Evolutionary conservation across 2,888 invertebrate genomes (phyloP).

Genomic region (Pollenia griseotomentosa): DNA sequence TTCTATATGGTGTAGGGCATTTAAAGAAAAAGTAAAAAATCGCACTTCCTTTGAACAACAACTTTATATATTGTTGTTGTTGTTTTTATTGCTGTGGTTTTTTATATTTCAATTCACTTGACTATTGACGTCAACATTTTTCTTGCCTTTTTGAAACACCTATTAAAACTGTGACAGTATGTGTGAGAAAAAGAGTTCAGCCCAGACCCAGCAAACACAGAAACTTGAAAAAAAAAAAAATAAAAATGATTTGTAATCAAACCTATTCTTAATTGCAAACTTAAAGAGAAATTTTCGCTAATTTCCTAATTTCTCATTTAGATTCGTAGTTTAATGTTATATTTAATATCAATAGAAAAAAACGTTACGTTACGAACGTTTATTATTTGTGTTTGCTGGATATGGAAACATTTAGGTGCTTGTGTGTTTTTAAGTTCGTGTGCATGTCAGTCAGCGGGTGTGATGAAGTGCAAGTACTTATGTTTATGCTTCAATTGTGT

Average conservation of each 20-base stretch:
- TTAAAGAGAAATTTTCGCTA: no score
- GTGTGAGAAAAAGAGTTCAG: background rate
- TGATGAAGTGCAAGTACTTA: slow-evolving; percentile 68
- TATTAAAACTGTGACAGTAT: slow-evolving; percentile 10
- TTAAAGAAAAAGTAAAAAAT: background rate
- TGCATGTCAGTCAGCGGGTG: slow-evolving; percentile 37
- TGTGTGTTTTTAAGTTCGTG: background rate
- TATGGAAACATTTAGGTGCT: no score
- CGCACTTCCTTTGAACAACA: background rate
- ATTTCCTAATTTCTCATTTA: no score
- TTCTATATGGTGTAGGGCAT: background rate
- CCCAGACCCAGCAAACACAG: background rate
- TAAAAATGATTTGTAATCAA: no score
- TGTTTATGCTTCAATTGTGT: slow-evolving; percentile 67
- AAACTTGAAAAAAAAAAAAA: no score
- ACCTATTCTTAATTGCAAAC: no score
- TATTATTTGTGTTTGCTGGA: background rate
- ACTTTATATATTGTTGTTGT: background rate
- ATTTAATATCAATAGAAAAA: background rate
- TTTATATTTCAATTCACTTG: slow-evolving; percentile 53
- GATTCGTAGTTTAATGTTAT: background rate
- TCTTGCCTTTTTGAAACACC: slow-evolving; percentile 52
- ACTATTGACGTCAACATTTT: slow-evolving; percentile 68
- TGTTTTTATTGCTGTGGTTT: slow-evolving; percentile 6
- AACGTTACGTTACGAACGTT: background rate